Evolutionary conservation across 2,888 invertebrate species (phyloP).

Genomic region (Tetanocera ferruginea): DNA sequence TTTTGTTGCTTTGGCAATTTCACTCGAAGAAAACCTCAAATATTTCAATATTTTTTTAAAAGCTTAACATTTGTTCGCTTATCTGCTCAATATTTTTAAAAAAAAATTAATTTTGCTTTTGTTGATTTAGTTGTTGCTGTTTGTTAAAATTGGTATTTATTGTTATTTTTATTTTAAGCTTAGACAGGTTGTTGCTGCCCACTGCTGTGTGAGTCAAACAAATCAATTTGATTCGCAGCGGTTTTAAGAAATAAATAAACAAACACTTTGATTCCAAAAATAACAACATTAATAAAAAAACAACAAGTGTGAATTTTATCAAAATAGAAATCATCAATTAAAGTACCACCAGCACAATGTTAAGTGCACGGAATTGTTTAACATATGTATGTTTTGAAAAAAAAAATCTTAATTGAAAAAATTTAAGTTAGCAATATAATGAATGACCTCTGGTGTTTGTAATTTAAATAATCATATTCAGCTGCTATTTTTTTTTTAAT

Average conservation of each 20-base stretch:
- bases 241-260: not conserved
- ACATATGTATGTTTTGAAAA: not conserved
- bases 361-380: not conserved
- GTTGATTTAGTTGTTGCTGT: not conserved
- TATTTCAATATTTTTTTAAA: not conserved
- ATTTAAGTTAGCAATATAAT: too few relatives aligned
- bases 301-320: not conserved
- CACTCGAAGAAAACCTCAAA: not conserved
- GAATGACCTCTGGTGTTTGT: too few relatives aligned
- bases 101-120: not conserved
- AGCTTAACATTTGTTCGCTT: not conserved
- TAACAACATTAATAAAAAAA: not conserved
- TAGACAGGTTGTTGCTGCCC: not conserved
- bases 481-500: too few relatives aligned
- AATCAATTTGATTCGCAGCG: conserved; percentile 12
- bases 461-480: too few relatives aligned
- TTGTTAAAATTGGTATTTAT: not conserved
- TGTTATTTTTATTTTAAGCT: not conserved
- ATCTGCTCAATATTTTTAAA: not conserved
- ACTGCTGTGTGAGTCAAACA: conserved; percentile 13
- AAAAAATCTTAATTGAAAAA: too few relatives aligned
- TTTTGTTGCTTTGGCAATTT: not conserved
- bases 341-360: not conserved
- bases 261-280: not conserved
- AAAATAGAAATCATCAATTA: not conserved